Evolutionary conservation across 2,113 vertebrate species (phyloP).

Genomic region (Spheniscus mendiculus): DNA sequence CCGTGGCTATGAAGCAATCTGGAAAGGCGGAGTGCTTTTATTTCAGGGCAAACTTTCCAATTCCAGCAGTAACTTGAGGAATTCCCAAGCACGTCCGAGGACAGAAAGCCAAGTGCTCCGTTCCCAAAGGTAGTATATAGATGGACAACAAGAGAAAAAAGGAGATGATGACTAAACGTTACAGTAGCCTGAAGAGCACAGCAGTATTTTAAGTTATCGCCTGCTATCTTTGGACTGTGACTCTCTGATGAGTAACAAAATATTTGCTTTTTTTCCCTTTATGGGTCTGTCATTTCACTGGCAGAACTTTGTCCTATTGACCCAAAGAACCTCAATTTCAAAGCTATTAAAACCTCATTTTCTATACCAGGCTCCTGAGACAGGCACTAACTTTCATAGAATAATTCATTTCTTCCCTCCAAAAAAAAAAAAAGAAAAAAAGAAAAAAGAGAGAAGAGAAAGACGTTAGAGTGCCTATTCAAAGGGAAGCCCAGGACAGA

Average conservation of each 20-base stretch:
- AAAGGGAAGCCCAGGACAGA: neutral
- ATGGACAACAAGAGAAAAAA: neutral
- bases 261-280: slow-evolving; percentile 65
- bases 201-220: neutral
- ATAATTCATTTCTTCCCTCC: slow-evolving; percentile 64
- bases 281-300: slow-evolving; percentile 67
- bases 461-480: neutral
- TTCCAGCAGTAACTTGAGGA: neutral
- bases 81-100: slow-evolving; percentile 7
- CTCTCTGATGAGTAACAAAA: slow-evolving; percentile 55
- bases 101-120: neutral
- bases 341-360: slow-evolving; percentile 77
- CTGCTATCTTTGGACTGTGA: slow-evolving; percentile 17
- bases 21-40: neutral
- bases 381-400: slow-evolving; percentile 68
- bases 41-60: neutral
- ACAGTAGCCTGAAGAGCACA: neutral
- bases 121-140: neutral
- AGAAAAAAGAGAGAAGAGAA: neutral
- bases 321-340: slow-evolving; percentile 74
- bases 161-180: slow-evolving; percentile 40
- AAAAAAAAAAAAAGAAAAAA: neutral
- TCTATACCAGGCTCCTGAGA: slow-evolving; percentile 68
- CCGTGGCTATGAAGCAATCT: accelerated
- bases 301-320: slow-evolving; percentile 70